A percentile compares a stretch with the other conserved stretches of the same genome.
Evolutionary conservation across 2,888 invertebrate species (phyloP).

Genomic region (Ophioninae sp.): DNA sequence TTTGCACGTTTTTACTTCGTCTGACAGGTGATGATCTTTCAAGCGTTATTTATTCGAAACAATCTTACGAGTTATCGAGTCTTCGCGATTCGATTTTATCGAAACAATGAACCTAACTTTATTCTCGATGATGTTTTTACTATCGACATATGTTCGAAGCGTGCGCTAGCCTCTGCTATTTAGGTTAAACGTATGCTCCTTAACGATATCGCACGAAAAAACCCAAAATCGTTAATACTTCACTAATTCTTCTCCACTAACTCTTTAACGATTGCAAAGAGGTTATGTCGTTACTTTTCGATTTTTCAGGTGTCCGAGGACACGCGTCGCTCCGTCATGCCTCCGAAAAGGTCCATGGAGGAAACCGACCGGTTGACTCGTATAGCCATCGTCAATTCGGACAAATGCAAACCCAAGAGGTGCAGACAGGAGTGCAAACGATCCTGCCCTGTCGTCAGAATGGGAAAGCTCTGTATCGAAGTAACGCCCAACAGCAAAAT

Average conservation of each 20-base stretch:
- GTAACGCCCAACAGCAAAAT: constrained; percentile 97
- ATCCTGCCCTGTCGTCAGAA: constrained; percentile 98
- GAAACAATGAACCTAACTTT: background rate
- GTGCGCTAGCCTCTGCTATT: constrained; percentile 54
- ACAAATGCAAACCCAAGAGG: constrained; percentile 99
- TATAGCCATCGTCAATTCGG: constrained; percentile 98
- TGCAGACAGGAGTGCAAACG: constrained; percentile 99
- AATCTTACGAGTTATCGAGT: background rate
- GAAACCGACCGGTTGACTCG: constrained; percentile 97
- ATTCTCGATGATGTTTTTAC: constrained; percentile 8
- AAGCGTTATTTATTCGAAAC: background rate
- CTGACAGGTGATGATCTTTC: constrained; percentile 70
- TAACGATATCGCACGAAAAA: background rate
- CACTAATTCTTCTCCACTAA: too few relatives aligned
- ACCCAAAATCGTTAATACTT: too few relatives aligned
- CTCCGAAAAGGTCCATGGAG: constrained; percentile 88
- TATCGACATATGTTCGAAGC: constrained; percentile 64
- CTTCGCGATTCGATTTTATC: background rate
- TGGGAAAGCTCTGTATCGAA: constrained; percentile 99
- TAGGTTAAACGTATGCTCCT: constrained; percentile 62
- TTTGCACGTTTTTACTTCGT: constrained; percentile 69
- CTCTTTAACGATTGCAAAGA: too few relatives aligned
- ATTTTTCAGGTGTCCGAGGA: constrained; percentile 33
- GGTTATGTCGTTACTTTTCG: background rate
- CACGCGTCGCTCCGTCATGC: constrained; percentile 82